These are phyloP conservation scores for Urocynchramus pylzowi DNA, from an alignment of 2,113 vertebrate genomes.

Conservation along the genomic window DNA sequence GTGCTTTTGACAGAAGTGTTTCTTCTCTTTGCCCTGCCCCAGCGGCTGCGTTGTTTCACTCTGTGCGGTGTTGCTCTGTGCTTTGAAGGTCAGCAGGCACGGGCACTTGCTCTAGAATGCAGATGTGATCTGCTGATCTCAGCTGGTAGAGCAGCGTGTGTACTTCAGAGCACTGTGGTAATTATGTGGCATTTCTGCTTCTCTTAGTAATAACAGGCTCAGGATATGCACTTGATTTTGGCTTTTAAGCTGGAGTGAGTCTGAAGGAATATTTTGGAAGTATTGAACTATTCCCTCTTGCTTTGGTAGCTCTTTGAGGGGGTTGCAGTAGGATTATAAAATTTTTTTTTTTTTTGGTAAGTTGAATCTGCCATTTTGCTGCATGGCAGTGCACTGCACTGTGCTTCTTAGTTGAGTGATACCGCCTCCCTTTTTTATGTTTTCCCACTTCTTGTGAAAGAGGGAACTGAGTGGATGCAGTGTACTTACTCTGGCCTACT, in stretches of 20 bases:
- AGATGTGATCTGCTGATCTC: not conserved
- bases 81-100: not conserved
- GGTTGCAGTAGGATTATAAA: not conserved
- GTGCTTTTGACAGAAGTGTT: not conserved
- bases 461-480: not conserved
- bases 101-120: not conserved
- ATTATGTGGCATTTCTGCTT: not conserved
- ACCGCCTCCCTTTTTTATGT: not conserved
- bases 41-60: not conserved
- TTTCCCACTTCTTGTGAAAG: not conserved
- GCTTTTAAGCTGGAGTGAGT: not conserved
- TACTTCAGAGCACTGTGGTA: not conserved
- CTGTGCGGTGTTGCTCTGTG: accelerated
- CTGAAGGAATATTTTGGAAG: not conserved
- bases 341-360: not conserved
- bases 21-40: not conserved
- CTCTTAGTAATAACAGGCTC: not conserved
- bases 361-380: not conserved
- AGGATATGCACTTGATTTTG: not conserved
- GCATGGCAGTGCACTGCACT: not conserved
- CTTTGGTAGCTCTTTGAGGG: not conserved
- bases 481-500: not conserved
- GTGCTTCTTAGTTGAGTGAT: not conserved
- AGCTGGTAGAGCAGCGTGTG: not conserved
- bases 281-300: not conserved